phyloP scores from a whole-genome alignment of 2,113 vertebrate genomes.

The Chauna torquata region DNA sequence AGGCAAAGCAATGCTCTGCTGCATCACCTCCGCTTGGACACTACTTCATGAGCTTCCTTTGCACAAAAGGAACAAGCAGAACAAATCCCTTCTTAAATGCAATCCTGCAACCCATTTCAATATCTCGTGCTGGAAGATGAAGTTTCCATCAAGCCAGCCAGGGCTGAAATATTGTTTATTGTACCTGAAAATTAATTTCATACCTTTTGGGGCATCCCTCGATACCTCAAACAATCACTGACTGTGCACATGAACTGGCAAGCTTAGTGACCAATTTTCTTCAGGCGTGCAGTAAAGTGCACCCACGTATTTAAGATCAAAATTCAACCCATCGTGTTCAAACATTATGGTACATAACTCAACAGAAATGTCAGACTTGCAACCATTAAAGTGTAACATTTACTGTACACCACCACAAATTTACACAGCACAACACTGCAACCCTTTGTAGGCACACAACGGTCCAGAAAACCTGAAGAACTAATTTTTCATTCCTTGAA shows the following conservation, averaged over 20 bases:
- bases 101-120: slow-evolving; percentile 40
- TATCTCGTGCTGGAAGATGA: slow-evolving; percentile 24
- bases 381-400: slow-evolving; percentile 16
- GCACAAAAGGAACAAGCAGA: background rate
- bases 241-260: slow-evolving; percentile 5
- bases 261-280: slow-evolving; percentile 47
- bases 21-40: background rate
- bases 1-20: background rate
- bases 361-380: slow-evolving; percentile 17
- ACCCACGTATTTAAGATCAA: slow-evolving; percentile 32
- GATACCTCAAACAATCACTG: slow-evolving; percentile 15
- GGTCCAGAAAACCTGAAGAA: background rate
- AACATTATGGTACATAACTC: slow-evolving; percentile 39
- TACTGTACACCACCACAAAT: slow-evolving; percentile 22
- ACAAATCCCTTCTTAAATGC: slow-evolving; percentile 40
- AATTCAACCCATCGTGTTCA: slow-evolving; percentile 5
- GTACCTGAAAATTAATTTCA: slow-evolving; percentile 70
- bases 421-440: background rate
- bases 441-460: background rate
- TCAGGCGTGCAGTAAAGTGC: background rate
- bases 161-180: slow-evolving; percentile 63
- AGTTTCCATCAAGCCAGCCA: slow-evolving; percentile 21
- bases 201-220: slow-evolving; percentile 50
- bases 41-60: background rate
- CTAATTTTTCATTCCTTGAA: background rate